phyloP scores from a whole-genome alignment of 2,797 vertebrate species.

The Craterocephalus amniculus region DNA sequence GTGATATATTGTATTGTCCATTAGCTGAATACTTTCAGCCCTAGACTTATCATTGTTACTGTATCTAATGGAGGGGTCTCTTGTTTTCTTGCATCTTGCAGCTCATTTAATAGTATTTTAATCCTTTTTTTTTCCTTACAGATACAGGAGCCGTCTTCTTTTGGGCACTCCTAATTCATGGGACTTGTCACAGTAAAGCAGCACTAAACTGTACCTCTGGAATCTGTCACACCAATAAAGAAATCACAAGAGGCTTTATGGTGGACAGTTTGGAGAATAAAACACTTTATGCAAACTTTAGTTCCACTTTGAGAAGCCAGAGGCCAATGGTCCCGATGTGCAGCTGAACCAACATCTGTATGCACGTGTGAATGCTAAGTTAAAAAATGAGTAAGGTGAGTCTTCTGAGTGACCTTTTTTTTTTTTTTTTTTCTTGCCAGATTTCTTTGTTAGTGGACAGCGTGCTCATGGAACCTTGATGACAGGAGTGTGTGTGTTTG shows the following conservation, averaged over 20 bases:
- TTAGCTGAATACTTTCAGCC: neutral
- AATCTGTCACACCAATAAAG: conserved; percentile 69
- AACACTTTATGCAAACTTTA: conserved; percentile 79
- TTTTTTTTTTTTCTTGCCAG: conserved; percentile 52
- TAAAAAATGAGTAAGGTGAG: conserved; percentile 88
- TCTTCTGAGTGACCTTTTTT: conserved; percentile 80
- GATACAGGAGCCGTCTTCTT: conserved; percentile 97
- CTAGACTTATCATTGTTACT: neutral
- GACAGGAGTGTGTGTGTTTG: conserved; percentile 69
- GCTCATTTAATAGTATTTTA: neutral
- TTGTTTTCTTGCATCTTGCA: neutral
- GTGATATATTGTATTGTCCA: neutral
- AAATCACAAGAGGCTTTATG: conserved; percentile 61
- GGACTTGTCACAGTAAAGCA: conserved; percentile 84
- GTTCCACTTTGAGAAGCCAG: conserved; percentile 77
- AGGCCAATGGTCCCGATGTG: conserved; percentile 74
- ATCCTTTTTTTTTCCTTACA: conserved; percentile 70
- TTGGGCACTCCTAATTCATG: conserved; percentile 93
- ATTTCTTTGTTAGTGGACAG: conserved; percentile 76
- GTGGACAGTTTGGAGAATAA: conserved; percentile 59
- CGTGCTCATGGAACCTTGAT: conserved; percentile 71
- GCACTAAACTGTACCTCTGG: conserved; percentile 73
- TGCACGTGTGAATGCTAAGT: conserved; percentile 95
- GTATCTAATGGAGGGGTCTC: neutral
- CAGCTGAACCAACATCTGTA: conserved; percentile 84